These are phyloP conservation scores for Belonocnema kinseyi DNA, from an alignment of 1,140 invertebrate species.

Conservation along the genomic window DNA sequence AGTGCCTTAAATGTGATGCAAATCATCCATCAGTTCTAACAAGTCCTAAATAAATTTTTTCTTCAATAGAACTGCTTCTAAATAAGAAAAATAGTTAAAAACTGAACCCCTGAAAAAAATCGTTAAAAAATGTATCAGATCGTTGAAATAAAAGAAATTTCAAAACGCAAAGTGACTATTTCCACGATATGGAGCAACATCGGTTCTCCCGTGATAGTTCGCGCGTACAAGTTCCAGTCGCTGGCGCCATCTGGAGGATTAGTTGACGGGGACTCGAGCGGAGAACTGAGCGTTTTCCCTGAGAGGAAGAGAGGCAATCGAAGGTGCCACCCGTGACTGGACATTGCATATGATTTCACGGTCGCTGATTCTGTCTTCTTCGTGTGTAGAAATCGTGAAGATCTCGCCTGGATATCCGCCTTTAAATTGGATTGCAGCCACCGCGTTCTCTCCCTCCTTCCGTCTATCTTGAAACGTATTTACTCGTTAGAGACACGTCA, in stretches of 20 bases:
- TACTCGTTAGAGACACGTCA: slow-evolving; percentile 5
- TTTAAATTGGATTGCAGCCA: slow-evolving; percentile 75
- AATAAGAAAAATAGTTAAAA: no score
- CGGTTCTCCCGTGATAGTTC: neutral
- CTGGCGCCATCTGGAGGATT: slow-evolving; percentile 62
- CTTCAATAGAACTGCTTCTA: no score
- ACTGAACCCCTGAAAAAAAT: no score
- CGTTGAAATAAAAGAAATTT: no score
- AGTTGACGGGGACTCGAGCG: slow-evolving; percentile 45
- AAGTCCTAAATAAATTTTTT: no score
- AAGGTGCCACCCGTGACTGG: slow-evolving; percentile 76
- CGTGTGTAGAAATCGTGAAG: slow-evolving; percentile 77
- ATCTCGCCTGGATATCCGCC: slow-evolving; percentile 75
- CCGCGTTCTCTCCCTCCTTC: slow-evolving; percentile 58
- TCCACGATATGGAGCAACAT: neutral
- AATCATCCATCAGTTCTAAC: no score
- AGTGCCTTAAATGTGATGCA: no score
- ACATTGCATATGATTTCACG: slow-evolving; percentile 76
- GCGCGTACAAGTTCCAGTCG: slow-evolving; percentile 52
- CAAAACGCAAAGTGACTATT: no score
- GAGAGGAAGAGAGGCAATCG: slow-evolving; percentile 61
- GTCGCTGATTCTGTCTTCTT: slow-evolving; percentile 70
- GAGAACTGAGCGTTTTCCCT: slow-evolving; percentile 56
- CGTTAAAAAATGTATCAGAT: no score
- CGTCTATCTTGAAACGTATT: slow-evolving; percentile 19